Base-by-base conservation (phyloP, 1,140 invertebrate species). In the Bombus ignitus region DNA sequence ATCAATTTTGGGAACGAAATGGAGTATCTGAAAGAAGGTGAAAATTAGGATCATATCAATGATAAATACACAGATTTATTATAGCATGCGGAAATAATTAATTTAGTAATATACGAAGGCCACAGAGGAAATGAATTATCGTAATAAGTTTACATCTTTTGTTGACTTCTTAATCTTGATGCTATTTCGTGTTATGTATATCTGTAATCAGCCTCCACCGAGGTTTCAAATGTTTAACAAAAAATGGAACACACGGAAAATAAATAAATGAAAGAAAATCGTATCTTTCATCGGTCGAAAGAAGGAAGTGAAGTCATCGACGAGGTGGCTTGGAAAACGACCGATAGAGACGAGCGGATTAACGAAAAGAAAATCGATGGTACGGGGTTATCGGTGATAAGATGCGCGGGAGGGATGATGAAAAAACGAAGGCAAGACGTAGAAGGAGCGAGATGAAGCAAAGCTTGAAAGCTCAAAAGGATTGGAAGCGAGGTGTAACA, bases 401-500 rank as follows among this genome's bases (percentile, higher is more conserved):
- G 68, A 35, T 71, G 12, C 70, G 42, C 12, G 25, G 25, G 28
- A 25, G 28, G 18, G 37, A 65, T 18, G 62, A 39, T 18, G 47
- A 42, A 77, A 75, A 77, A 62, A 70, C 62, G 35, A 75, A 3
- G 72, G 47, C 18, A 53, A 53, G 44, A 53, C 57, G 59, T n/a
- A 39, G 44, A 35, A 73, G 53, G 44, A 35, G 66, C 13, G 44
- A 0, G n/a, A 0, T 10, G 68, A 42, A 53, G 62, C 15, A 25
- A 25, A 15, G 15, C 53, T 39, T 37, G 71, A 57, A 73, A 65
- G 44, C 70, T 35, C 35, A 59, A 28, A 39, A 81, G 37, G 44
- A 82, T 79, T 78, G 76, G 70, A 75, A 81, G 82, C 47, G 88
- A 84, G 77, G 77, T 72, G 85, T 83, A 87, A 90, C 85, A 71